Conservation (phyloP, 2,888 invertebrate genomes). For the Diarsia mendica region DNA sequence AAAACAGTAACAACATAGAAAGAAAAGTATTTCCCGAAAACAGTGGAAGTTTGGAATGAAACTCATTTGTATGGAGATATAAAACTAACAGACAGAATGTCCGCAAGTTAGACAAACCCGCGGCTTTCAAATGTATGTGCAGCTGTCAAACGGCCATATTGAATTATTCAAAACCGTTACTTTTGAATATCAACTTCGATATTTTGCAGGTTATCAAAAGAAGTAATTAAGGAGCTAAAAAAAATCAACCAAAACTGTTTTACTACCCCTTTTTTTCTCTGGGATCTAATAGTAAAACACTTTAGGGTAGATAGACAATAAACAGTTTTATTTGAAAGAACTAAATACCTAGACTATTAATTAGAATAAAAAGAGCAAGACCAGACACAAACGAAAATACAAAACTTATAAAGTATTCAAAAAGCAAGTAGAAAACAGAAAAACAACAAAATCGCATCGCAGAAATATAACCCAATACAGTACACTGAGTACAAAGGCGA, state of each 20-base stretch:
- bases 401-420: neutral
- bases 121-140: constrained; percentile 30
- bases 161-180: constrained; percentile 42
- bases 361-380: neutral
- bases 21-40: constrained; percentile 17
- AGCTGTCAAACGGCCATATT: constrained; percentile 36
- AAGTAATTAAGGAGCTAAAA: neutral
- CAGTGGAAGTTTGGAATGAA: constrained; percentile 26
- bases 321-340: constrained; percentile 5
- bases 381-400: neutral
- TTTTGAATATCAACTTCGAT: constrained; percentile 8
- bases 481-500: constrained; percentile 47
- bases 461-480: constrained; percentile 34
- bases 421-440: constrained; percentile 5
- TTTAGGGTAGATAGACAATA: neutral
- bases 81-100: constrained; percentile 54
- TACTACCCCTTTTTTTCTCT: neutral
- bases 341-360: neutral
- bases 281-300: neutral
- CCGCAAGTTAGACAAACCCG: constrained; percentile 27
- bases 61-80: constrained; percentile 56
- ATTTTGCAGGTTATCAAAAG: constrained; percentile 2
- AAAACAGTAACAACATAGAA: constrained; percentile 16
- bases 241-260: constrained; percentile 16
- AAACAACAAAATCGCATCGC: constrained; percentile 31